phyloP scores from a whole-genome alignment of 2,113 vertebrate genomes.

The Panurus biarmicus region DNA sequence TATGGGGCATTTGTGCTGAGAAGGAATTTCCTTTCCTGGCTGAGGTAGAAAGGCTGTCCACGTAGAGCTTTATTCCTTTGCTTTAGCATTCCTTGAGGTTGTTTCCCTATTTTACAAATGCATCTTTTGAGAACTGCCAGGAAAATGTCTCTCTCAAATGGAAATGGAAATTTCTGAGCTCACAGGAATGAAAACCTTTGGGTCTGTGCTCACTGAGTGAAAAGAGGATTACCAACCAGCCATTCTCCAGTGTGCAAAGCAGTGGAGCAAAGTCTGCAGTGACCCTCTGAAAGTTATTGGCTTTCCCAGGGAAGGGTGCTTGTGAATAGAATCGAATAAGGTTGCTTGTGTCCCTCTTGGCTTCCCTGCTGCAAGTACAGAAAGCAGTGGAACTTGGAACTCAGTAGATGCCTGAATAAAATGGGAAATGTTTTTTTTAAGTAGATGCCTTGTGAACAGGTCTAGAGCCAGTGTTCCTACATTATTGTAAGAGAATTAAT shows the following conservation, averaged over 20 bases:
- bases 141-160: constrained; percentile 52
- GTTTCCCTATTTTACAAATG: constrained; percentile 54
- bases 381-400: background rate
- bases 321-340: constrained; percentile 7
- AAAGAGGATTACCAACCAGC: constrained; percentile 39
- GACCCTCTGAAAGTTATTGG: constrained; percentile 33
- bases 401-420: background rate
- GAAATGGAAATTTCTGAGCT: constrained; percentile 61
- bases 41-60: constrained; percentile 29
- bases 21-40: constrained; percentile 57
- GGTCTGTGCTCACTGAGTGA: constrained; percentile 20
- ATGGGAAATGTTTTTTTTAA: background rate
- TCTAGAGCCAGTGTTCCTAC: background rate
- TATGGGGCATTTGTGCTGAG: background rate
- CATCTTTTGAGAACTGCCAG: constrained; percentile 60
- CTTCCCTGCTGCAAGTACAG: background rate
- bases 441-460: background rate
- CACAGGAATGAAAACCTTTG: constrained; percentile 35
- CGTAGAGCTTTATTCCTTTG: constrained; percentile 47
- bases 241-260: constrained; percentile 15
- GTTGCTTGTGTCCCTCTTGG: background rate
- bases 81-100: constrained; percentile 55
- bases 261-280: constrained; percentile 3
- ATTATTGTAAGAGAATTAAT: background rate
- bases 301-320: constrained; percentile 6